Percentiles rank a stretch among this genome's conserved stretches.
Conservation (phyloP, 2,888 invertebrate species). For the Scrobipalpa atriplicella region DNA sequence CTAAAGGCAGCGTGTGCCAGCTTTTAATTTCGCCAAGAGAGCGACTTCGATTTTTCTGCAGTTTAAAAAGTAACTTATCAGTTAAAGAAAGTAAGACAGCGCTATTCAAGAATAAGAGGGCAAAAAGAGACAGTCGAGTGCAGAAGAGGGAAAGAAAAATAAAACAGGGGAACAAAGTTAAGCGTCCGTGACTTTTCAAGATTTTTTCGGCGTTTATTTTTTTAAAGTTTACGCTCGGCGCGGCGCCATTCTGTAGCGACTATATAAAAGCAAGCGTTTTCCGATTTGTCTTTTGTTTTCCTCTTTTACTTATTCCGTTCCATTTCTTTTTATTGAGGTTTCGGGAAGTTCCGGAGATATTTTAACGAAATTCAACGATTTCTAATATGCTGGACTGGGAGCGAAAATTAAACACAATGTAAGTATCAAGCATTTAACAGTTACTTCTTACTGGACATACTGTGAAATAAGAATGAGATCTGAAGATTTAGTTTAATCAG, state of each 20-base stretch:
- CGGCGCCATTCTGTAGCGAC: conserved; percentile 56
- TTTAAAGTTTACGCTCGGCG: conserved; percentile 74
- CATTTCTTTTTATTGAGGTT: conserved; percentile 53
- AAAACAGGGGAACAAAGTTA: conserved; percentile 83
- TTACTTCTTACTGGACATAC: too few relatives aligned
- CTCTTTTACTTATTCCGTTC: conserved; percentile 55
- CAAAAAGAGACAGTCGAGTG: conserved; percentile 56
- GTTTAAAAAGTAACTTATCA: conserved; percentile 81
- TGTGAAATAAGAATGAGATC: too few relatives aligned
- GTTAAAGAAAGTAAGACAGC: conserved; percentile 66
- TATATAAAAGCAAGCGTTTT: conserved; percentile 71
- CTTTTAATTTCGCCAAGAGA: conserved; percentile 77
- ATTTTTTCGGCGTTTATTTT: conserved; percentile 79
- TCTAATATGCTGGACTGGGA: too few relatives aligned
- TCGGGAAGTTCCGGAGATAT: conserved; percentile 29
- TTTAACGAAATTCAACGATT: neutral
- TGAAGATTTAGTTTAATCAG: too few relatives aligned
- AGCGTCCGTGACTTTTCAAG: conserved; percentile 83
- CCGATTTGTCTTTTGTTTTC: conserved; percentile 71
- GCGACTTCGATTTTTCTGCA: conserved; percentile 79
- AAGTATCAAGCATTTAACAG: too few relatives aligned
- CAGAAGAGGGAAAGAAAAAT: conserved; percentile 78
- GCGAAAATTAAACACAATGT: too few relatives aligned
- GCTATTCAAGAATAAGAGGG: conserved; percentile 48
- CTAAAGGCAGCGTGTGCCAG: conserved; percentile 76